phyloP scores from a whole-genome alignment of 2,113 vertebrate species.

The Orthonyx spaldingii region DNA sequence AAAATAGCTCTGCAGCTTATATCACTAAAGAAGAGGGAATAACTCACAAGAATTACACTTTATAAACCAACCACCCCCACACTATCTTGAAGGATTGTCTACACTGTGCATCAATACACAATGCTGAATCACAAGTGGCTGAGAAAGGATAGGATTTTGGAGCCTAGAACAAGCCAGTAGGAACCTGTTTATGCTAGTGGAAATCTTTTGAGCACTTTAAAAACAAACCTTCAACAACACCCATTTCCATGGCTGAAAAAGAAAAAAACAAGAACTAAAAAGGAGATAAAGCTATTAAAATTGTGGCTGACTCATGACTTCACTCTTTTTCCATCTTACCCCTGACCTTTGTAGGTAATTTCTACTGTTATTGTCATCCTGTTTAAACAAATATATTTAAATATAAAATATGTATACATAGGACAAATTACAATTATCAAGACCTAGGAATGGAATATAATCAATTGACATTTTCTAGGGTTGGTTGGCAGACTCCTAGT shows the following conservation, averaged over 20 bases:
- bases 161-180: neutral
- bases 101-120: neutral
- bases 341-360: neutral
- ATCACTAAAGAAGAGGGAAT: neutral
- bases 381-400: neutral
- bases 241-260: neutral
- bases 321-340: neutral
- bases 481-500: neutral
- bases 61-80: neutral
- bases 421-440: neutral
- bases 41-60: neutral
- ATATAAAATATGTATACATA: neutral
- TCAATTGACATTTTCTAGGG: constrained; percentile 3
- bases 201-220: neutral
- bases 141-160: neutral
- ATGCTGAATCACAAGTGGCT: neutral
- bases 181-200: neutral
- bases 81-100: neutral
- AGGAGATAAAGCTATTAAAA: neutral
- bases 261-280: neutral
- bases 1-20: neutral
- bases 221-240: neutral
- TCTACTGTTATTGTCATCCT: neutral
- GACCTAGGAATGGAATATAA: neutral
- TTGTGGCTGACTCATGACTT: neutral